Conservation (phyloP, 2,888 invertebrate genomes). For the Deroplatys truncata region DNA sequence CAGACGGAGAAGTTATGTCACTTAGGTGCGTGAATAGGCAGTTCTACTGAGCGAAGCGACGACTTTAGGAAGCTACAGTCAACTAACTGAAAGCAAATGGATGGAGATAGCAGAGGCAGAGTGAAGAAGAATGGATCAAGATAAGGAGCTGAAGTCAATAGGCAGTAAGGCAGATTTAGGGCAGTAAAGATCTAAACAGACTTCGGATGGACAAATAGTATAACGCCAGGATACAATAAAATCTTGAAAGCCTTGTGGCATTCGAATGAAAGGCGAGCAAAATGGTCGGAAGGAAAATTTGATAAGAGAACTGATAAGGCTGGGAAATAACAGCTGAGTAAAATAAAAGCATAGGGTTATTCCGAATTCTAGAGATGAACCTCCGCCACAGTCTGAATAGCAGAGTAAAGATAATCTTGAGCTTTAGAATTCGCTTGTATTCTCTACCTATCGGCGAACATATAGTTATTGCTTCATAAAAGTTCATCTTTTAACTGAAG, state of each 20-base stretch:
- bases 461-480: no score
- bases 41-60: neutral
- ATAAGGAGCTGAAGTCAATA: neutral
- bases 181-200: neutral
- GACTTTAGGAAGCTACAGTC: no score
- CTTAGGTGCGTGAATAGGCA: neutral
- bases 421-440: no score
- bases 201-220: neutral
- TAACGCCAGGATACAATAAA: neutral
- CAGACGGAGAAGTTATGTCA: neutral
- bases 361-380: no score
- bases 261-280: neutral
- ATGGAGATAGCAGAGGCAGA: neutral
- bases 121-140: neutral
- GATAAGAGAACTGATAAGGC: neutral
- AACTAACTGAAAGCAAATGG: neutral
- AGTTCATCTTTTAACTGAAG: no score
- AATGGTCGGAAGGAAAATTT: neutral
- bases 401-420: no score
- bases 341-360: no score
- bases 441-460: no score
- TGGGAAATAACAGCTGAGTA: no score
- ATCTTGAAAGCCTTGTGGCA: neutral
- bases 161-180: neutral
- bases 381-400: no score